These are phyloP conservation scores for Phyto melanocephala DNA, from an alignment of 2,888 invertebrate genomes.

Conservation along the genomic window DNA sequence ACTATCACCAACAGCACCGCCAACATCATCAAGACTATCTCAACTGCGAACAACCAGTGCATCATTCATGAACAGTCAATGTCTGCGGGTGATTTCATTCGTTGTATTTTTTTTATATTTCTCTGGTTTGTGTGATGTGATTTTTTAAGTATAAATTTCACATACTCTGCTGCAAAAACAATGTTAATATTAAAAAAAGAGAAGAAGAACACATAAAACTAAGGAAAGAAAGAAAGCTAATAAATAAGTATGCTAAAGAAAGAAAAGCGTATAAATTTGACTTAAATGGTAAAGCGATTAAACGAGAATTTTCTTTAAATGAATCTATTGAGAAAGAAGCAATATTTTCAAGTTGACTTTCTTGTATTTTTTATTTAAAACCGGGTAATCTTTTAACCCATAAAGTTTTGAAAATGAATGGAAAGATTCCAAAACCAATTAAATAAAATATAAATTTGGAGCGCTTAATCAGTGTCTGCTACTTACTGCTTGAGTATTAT, in stretches of 20 bases:
- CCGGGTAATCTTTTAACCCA: too few relatives aligned
- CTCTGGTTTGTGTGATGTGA: neutral
- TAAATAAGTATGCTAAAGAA: neutral
- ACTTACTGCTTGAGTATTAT: too few relatives aligned
- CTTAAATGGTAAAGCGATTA: slow-evolving; percentile 26
- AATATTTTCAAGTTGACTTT: too few relatives aligned
- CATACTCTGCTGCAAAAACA: neutral
- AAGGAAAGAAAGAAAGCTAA: slow-evolving; percentile 1
- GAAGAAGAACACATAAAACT: neutral
- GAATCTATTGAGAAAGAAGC: too few relatives aligned
- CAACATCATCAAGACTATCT: too few relatives aligned
- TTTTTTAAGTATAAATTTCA: slow-evolving; percentile 1
- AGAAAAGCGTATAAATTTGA: slow-evolving; percentile 13
- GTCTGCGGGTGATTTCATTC: slow-evolving; percentile 43
- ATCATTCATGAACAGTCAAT: slow-evolving; percentile 30
- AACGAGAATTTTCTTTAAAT: slow-evolving; percentile 10
- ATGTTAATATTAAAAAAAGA: too few relatives aligned
- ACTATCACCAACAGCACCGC: too few relatives aligned
- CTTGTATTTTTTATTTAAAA: too few relatives aligned
- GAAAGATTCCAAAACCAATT: too few relatives aligned
- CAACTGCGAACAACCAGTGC: slow-evolving; percentile 15
- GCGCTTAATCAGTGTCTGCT: too few relatives aligned
- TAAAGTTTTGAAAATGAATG: too few relatives aligned
- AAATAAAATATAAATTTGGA: too few relatives aligned
- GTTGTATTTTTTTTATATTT: neutral